Evolutionary conservation across 2,888 invertebrate species (phyloP).

Genomic region (Tromatobia lineatoria): DNA sequence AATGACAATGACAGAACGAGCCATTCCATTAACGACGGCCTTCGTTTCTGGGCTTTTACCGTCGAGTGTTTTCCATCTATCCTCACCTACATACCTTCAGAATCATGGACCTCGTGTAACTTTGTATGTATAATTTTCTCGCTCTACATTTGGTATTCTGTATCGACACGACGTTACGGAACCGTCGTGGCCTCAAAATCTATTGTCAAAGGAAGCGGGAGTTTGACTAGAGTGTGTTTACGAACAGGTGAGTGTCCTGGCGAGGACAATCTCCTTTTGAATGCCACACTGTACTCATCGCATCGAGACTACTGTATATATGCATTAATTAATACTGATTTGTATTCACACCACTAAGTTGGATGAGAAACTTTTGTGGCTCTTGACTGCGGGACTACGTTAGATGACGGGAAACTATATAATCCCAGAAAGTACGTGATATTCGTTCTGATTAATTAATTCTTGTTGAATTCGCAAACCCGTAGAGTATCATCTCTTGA

Average conservation of each 20-base stretch:
- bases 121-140: constrained; percentile 29
- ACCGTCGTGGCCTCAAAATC: constrained; percentile 44
- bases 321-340: constrained; percentile 65
- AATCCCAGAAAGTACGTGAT: constrained; percentile 48
- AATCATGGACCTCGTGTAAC: constrained; percentile 3
- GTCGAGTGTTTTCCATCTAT: constrained; percentile 40
- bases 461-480: constrained; percentile 2
- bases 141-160: constrained; percentile 10
- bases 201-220: constrained; percentile 40
- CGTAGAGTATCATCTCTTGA: neutral
- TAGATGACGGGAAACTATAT: constrained; percentile 33
- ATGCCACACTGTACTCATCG: constrained; percentile 36
- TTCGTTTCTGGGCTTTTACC: constrained; percentile 49
- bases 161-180: constrained; percentile 20
- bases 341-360: constrained; percentile 65
- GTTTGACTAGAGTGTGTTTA: constrained; percentile 45
- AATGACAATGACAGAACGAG: constrained; percentile 72
- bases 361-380: constrained; percentile 51
- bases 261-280: constrained; percentile 43
- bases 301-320: constrained; percentile 16
- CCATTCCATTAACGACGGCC: constrained; percentile 70
- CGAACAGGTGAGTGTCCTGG: neutral
- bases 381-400: constrained; percentile 39
- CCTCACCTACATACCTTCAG: constrained; percentile 18
- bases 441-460: constrained; percentile 53